Percentiles rank a stretch among this genome's conserved stretches.
Conservation (phyloP, 1,140 invertebrate genomes). For the Reticulitermes speratus region DNA sequence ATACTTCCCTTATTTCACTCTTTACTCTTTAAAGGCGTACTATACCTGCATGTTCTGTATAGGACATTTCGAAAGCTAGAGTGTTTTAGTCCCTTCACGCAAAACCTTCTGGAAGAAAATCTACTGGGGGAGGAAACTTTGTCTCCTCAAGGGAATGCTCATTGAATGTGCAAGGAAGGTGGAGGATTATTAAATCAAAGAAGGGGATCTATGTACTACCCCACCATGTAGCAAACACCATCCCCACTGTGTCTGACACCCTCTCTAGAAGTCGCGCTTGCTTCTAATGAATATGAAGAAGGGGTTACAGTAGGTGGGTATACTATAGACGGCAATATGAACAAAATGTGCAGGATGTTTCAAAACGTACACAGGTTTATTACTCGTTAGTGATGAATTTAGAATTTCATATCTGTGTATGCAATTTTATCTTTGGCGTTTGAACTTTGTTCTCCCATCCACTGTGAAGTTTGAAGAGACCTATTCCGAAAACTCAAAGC, state of each 20-base stretch:
- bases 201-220: not conserved
- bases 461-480: too few relatives aligned
- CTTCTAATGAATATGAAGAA: constrained; percentile 2
- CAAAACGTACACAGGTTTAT: not conserved
- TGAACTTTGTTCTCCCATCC: too few relatives aligned
- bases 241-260: not conserved
- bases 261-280: not conserved
- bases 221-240: not conserved
- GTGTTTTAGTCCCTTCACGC: not conserved
- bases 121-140: not conserved
- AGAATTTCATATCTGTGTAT: not conserved
- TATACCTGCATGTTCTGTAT: not conserved
- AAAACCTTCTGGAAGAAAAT: not conserved
- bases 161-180: constrained; percentile 10
- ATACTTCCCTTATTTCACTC: not conserved
- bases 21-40: too few relatives aligned
- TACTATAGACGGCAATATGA: not conserved
- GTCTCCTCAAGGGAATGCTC: not conserved
- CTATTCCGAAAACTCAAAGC: too few relatives aligned
- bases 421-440: not conserved
- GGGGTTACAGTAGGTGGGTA: not conserved
- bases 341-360: not conserved
- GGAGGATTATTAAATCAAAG: constrained; percentile 13
- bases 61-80: not conserved
- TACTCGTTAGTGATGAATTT: not conserved